Conservation (phyloP, 2,797 vertebrate genomes). For the Phoeniculus purpureus region DNA sequence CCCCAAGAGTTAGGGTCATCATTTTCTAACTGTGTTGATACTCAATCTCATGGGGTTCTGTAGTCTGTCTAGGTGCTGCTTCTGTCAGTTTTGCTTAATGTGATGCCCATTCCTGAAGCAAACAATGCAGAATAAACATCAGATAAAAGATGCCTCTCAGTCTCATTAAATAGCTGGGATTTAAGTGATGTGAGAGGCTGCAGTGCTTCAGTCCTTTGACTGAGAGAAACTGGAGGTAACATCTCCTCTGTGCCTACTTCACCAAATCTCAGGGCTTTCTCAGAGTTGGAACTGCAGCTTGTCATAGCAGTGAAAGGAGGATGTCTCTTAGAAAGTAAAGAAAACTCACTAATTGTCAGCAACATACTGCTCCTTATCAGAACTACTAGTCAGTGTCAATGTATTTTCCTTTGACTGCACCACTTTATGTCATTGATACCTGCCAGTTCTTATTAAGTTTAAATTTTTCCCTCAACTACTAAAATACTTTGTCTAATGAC, state of each 20-base stretch:
- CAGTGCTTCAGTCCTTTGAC: background rate
- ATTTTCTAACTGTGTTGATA: no score
- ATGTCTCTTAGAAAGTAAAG: background rate
- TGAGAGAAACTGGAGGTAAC: background rate
- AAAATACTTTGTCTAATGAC: background rate
- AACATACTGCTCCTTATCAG: background rate
- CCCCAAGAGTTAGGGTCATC: no score
- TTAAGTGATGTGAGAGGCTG: background rate
- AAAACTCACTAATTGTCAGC: background rate
- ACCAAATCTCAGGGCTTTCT: background rate
- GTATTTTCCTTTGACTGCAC: background rate
- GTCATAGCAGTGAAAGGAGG: background rate
- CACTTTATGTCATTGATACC: background rate
- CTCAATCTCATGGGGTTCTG: background rate
- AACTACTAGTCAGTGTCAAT: background rate
- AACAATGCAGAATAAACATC: background rate
- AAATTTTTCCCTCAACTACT: background rate
- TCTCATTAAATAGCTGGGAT: background rate
- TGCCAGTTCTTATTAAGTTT: background rate
- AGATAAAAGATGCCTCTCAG: background rate
- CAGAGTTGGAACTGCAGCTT: background rate
- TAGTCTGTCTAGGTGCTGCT: background rate
- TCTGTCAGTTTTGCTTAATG: background rate
- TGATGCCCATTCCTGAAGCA: background rate
- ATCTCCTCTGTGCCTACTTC: no score